phyloP scores from a whole-genome alignment of 2,888 invertebrate genomes.

The Neoascia interrupta region DNA sequence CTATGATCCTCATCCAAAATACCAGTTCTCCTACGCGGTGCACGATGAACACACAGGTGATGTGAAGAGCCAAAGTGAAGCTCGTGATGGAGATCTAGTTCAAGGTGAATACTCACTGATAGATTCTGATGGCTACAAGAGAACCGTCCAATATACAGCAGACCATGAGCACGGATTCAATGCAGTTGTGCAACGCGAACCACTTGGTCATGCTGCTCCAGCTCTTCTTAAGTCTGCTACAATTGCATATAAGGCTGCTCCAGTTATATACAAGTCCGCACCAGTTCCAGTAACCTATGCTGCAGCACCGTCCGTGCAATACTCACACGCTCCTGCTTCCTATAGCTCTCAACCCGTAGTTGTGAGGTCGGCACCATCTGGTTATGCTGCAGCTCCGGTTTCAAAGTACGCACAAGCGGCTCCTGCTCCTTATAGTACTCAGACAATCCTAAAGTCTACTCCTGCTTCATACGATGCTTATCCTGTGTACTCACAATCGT shows the following conservation, averaged over 20 bases:
- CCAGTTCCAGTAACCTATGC: slow-evolving; percentile 34
- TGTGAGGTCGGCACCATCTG: slow-evolving; percentile 17
- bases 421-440: too few species aligned
- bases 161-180: slow-evolving; percentile 73
- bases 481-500: too few species aligned
- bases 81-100: slow-evolving; percentile 82
- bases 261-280: slow-evolving; percentile 37
- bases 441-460: too few species aligned
- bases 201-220: slow-evolving; percentile 51
- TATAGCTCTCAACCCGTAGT: not conserved
- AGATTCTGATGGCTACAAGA: slow-evolving; percentile 82
- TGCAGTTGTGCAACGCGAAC: slow-evolving; percentile 69
- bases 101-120: slow-evolving; percentile 79
- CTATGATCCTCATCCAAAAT: slow-evolving; percentile 73
- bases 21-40: slow-evolving; percentile 78
- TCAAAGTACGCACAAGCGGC: too few species aligned
- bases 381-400: slow-evolving; percentile 28
- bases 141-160: slow-evolving; percentile 81
- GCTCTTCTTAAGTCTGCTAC: slow-evolving; percentile 5
- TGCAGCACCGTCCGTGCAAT: slow-evolving; percentile 12
- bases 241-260: too few species aligned
- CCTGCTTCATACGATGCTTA: too few species aligned
- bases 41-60: slow-evolving; percentile 79
- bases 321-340: slow-evolving; percentile 4
- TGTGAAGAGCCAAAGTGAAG: slow-evolving; percentile 81